phyloP scores from a whole-genome alignment of 2,113 vertebrate species.

The Aphyosemion australe region DNA sequence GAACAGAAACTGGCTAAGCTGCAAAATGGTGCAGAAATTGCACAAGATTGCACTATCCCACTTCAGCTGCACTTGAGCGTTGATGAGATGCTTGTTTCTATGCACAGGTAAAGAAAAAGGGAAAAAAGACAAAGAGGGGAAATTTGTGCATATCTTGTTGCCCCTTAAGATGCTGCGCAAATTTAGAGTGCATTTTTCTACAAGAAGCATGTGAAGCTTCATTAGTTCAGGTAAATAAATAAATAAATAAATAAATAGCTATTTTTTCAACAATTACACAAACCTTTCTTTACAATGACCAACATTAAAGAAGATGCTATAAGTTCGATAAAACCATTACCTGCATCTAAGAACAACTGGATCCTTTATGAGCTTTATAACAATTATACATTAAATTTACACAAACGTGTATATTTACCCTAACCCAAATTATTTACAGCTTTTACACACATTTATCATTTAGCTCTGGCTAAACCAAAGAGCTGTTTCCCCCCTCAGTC shows the following conservation, averaged over 20 bases:
- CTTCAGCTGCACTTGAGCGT: conserved; percentile 48
- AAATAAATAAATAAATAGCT: not conserved
- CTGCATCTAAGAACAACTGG: conserved; percentile 20
- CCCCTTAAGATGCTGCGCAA: not conserved
- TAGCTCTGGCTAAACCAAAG: too few species aligned
- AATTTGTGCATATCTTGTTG: conserved; percentile 4
- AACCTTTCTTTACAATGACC: too few species aligned
- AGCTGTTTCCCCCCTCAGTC: too few species aligned
- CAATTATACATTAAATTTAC: too few species aligned
- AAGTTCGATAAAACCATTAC: too few species aligned
- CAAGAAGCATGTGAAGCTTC: not conserved
- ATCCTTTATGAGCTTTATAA: too few species aligned
- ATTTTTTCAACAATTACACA: too few species aligned
- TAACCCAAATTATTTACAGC: too few species aligned
- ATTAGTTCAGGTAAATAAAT: conserved; percentile 1
- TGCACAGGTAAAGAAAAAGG: conserved; percentile 35
- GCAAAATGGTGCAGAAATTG: conserved; percentile 61
- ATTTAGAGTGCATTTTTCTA: conserved; percentile 2
- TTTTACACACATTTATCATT: too few species aligned
- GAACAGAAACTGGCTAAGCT: conserved; percentile 44
- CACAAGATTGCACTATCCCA: conserved; percentile 66
- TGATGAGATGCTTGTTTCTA: conserved; percentile 42
- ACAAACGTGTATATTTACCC: too few species aligned
- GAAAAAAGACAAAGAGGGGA: not conserved
- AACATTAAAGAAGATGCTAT: too few species aligned